These are phyloP conservation scores for Bibio marci DNA, from an alignment of 2,888 invertebrate genomes.

Conservation along the genomic window DNA sequence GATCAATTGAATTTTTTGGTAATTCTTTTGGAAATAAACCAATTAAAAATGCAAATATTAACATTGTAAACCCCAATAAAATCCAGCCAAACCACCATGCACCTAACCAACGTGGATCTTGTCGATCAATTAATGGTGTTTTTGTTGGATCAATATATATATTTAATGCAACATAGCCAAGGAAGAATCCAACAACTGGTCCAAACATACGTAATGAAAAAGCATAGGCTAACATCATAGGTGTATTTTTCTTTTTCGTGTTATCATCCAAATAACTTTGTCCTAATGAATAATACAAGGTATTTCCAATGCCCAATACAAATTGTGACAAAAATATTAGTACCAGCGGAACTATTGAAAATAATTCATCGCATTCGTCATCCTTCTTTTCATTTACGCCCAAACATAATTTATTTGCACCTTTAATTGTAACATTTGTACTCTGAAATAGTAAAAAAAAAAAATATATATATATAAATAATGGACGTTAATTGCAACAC, in stretches of 20 bases:
- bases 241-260: slow-evolving; percentile 44
- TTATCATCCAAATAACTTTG: slow-evolving; percentile 54
- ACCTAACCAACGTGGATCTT: slow-evolving; percentile 50
- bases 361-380: slow-evolving; percentile 29
- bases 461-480: too few species aligned
- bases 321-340: slow-evolving; percentile 49
- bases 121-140: slow-evolving; percentile 38
- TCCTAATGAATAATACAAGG: slow-evolving; percentile 45
- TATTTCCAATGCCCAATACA: slow-evolving; percentile 48
- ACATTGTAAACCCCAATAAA: slow-evolving; percentile 33
- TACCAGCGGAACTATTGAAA: slow-evolving; percentile 35
- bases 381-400: slow-evolving; percentile 15
- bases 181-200: slow-evolving; percentile 40
- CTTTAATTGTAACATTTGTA: background rate
- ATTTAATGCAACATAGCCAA: slow-evolving; percentile 33
- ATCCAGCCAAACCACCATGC: slow-evolving; percentile 64
- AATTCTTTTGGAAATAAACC: slow-evolving; percentile 44
- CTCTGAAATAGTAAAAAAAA: background rate
- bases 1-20: slow-evolving; percentile 18
- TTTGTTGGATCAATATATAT: slow-evolving; percentile 40
- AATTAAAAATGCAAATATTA: slow-evolving; percentile 40
- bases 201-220: slow-evolving; percentile 27
- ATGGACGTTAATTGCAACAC: too few species aligned
- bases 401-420: background rate
- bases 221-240: slow-evolving; percentile 34